A percentile compares a stretch with the other conserved stretches of the same genome.
Conservation (phyloP, 1,140 invertebrate genomes). For the Drosophila parabipectinata region DNA sequence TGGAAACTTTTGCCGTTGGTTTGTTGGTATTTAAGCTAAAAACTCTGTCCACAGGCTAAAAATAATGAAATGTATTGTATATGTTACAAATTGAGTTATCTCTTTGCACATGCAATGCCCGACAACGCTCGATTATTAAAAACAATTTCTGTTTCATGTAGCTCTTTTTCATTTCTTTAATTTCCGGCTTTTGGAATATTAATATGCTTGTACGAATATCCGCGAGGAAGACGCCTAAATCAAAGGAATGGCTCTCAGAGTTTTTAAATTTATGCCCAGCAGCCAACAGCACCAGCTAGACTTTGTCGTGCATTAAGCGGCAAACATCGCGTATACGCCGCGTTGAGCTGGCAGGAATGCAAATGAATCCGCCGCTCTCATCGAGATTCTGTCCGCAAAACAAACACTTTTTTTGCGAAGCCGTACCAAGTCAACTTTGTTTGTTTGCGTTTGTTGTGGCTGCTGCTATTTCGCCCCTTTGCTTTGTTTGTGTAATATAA, state of each 20-base stretch:
- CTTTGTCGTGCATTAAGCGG: conserved; percentile 25
- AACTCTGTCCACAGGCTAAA: conserved; percentile 11
- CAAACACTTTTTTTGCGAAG: conserved; percentile 66
- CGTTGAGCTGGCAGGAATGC: conserved; percentile 33
- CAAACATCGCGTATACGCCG: conserved; percentile 62
- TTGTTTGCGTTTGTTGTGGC: conserved; percentile 37
- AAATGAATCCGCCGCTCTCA: conserved; percentile 40
- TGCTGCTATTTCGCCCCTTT: conserved; percentile 20
- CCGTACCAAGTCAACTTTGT: conserved; percentile 47
- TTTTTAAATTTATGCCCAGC: conserved; percentile 27
- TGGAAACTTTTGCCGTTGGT: not conserved
- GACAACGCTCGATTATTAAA: conserved; percentile 4
- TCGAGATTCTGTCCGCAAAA: conserved; percentile 48
- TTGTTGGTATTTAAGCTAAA: conserved; percentile 11
- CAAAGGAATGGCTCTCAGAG: conserved; percentile 24
- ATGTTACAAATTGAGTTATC: not conserved
- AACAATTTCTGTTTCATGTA: conserved; percentile 2
- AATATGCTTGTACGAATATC: conserved; percentile 9
- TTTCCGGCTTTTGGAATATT: conserved; percentile 26
- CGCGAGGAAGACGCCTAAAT: conserved; percentile 5
- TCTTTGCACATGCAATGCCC: not conserved
- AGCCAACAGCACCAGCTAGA: conserved; percentile 3
- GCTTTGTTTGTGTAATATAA: conserved; percentile 71
- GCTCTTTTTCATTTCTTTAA: conserved; percentile 15
- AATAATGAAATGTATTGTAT: not conserved